Evolutionary conservation across 2,888 invertebrate species (phyloP).

Genomic region (Euzophera pinguis): DNA sequence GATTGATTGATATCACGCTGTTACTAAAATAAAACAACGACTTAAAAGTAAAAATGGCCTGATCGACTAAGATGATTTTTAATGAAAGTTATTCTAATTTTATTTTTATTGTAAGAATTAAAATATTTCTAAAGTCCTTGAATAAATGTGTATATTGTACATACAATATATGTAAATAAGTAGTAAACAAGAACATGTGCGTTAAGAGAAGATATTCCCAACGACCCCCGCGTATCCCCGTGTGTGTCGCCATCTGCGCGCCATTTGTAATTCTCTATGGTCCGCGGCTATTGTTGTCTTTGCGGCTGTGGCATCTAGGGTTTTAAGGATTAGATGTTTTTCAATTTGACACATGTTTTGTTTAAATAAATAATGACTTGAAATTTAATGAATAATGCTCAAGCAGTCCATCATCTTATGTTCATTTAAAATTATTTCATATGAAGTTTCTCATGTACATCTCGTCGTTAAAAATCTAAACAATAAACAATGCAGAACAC

Average conservation of each 20-base stretch:
- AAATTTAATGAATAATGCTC: no score
- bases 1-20: no score
- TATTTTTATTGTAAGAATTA: no score
- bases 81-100: no score
- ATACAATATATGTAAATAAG: neutral
- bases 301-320: slow-evolving; percentile 8
- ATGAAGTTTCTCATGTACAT: neutral
- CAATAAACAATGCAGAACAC: neutral
- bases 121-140: no score
- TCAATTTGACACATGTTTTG: neutral
- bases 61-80: no score
- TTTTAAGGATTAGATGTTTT: neutral
- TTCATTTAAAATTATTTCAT: no score
- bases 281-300: slow-evolving; percentile 23
- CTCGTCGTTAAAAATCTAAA: slow-evolving; percentile 2
- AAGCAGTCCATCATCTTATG: no score
- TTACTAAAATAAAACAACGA: no score
- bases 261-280: slow-evolving; percentile 25
- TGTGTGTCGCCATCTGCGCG: slow-evolving; percentile 25
- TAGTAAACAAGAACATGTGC: slow-evolving; percentile 7
- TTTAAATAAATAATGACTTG: no score
- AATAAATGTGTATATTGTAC: no score
- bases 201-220: slow-evolving; percentile 4
- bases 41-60: no score
- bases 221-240: slow-evolving; percentile 25